Percentiles rank a stretch among this genome's conserved stretches.
phyloP scores from a whole-genome alignment of 92 coral and sea anemone genomes.

The Actinostola sp. region DNA sequence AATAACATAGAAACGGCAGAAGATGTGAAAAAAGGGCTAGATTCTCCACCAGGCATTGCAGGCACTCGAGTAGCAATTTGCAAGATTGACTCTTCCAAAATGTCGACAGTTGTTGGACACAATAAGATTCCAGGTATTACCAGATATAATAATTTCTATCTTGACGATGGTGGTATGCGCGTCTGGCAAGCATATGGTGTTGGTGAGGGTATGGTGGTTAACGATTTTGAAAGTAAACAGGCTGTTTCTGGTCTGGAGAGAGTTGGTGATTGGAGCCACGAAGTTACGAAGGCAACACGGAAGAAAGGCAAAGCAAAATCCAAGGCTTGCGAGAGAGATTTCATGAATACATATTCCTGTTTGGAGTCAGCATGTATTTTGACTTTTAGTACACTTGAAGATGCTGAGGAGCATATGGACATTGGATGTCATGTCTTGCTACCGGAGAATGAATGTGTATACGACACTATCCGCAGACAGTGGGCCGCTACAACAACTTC shows the following conservation, averaged over 20 bases:
- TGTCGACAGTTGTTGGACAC: slow-evolving; percentile 14
- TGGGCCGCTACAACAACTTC: slow-evolving; percentile 34
- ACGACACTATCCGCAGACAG: slow-evolving; percentile 38
- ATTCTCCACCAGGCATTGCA: slow-evolving; percentile 31
- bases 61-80: slow-evolving; percentile 42
- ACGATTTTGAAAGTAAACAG: slow-evolving; percentile 21
- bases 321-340: slow-evolving; percentile 2
- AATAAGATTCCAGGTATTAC: slow-evolving; percentile 35
- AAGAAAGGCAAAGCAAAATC: slow-evolving; percentile 19
- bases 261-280: slow-evolving; percentile 31
- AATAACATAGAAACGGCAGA: slow-evolving; percentile 23
- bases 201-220: slow-evolving; percentile 24
- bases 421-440: slow-evolving; percentile 33
- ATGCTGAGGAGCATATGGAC: slow-evolving; percentile 51
- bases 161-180: slow-evolving; percentile 9
- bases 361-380: slow-evolving; percentile 44
- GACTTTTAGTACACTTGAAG: slow-evolving; percentile 38
- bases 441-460: slow-evolving; percentile 39
- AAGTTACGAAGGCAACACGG: slow-evolving; percentile 7
- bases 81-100: slow-evolving; percentile 17
- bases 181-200: slow-evolving; percentile 46
- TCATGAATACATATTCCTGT: slow-evolving; percentile 20
- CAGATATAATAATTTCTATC: slow-evolving; percentile 28
- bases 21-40: slow-evolving; percentile 38
- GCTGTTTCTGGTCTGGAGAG: slow-evolving; percentile 41